These are phyloP conservation scores for Ophiodon elongatus DNA, from an alignment of 2,113 vertebrate genomes.

Conservation along the genomic window DNA sequence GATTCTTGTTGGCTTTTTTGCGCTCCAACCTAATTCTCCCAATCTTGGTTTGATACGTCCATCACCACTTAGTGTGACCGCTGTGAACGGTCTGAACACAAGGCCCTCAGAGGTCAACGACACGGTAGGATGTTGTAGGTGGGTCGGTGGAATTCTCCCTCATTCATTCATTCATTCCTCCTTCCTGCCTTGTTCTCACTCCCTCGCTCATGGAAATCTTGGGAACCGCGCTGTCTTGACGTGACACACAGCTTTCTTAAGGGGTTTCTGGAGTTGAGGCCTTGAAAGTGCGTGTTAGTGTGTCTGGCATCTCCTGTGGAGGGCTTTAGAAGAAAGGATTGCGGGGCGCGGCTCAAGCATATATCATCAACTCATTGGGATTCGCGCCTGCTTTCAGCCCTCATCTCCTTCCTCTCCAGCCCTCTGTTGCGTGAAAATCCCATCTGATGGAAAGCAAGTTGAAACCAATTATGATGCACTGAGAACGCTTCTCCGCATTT, in stretches of 20 bases:
- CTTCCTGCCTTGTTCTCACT: constrained; percentile 29
- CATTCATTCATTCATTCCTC: constrained; percentile 26
- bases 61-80: not conserved
- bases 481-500: constrained; percentile 46
- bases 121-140: constrained; percentile 14
- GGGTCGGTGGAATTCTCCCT: constrained; percentile 17
- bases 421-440: constrained; percentile 59
- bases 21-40: constrained; percentile 9
- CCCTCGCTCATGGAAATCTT: constrained; percentile 34
- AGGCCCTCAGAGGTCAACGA: constrained; percentile 13
- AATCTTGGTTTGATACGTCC: not conserved
- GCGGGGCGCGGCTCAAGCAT: constrained; percentile 32
- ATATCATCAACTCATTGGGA: constrained; percentile 62
- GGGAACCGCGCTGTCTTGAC: constrained; percentile 26
- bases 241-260: not conserved
- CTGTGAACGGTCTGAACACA: constrained; percentile 10
- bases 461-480: constrained; percentile 52
- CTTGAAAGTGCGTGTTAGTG: not conserved
- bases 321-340: constrained; percentile 33
- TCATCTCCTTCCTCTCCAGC: constrained; percentile 32
- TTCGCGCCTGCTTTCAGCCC: constrained; percentile 48
- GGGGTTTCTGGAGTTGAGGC: constrained; percentile 9
- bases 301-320: constrained; percentile 2
- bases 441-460: constrained; percentile 51
- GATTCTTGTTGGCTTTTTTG: constrained; percentile 20